Conservation (phyloP, 2,888 invertebrate genomes). For the Synergus itoensis region DNA sequence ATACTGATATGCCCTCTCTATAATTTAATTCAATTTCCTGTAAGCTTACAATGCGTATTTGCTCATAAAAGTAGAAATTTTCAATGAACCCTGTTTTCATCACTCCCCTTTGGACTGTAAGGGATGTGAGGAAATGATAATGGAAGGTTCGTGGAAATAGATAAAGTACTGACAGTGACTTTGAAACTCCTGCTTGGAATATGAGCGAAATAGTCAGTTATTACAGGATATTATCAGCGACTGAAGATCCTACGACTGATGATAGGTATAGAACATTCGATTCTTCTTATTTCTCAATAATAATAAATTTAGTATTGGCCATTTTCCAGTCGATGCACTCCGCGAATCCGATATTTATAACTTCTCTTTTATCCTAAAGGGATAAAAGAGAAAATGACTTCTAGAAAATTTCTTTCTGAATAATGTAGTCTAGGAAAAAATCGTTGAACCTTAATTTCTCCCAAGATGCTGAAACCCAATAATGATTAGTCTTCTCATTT, state of each 20-base stretch:
- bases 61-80: background rate
- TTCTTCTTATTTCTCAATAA: conserved; percentile 11
- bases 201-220: conserved; percentile 5
- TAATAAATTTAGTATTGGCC: conserved; percentile 2
- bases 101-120: conserved; percentile 7
- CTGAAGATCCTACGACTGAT: background rate
- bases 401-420: background rate
- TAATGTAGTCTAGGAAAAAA: background rate
- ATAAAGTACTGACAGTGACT: conserved; percentile 36
- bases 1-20: background rate
- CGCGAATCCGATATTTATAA: background rate
- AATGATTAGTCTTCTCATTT: background rate
- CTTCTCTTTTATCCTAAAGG: background rate
- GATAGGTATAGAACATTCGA: conserved; percentile 10
- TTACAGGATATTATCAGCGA: conserved; percentile 1
- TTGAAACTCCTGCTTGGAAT: conserved; percentile 1
- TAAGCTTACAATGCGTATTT: background rate
- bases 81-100: conserved; percentile 32
- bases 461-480: background rate
- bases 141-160: conserved; percentile 14
- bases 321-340: conserved; percentile 4
- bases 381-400: no score
- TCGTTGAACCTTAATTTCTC: background rate
- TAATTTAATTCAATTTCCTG: conserved; percentile 6
- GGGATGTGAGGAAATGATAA: conserved; percentile 25